phyloP scores from a whole-genome alignment of 2,113 vertebrate genomes.

The Fukomys damarensis region DNA sequence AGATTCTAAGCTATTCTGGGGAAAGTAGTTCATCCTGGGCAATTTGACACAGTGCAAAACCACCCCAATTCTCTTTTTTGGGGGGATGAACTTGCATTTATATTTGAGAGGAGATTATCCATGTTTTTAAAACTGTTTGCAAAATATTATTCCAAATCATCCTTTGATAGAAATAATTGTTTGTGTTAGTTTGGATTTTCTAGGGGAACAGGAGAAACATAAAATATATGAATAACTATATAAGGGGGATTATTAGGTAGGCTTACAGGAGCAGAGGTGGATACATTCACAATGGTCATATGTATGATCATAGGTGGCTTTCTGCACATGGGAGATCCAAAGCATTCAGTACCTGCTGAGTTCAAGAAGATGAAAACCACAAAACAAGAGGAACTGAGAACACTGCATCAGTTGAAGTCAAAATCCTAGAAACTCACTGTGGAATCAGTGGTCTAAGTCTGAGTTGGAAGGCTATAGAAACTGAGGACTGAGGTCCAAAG shows the following conservation, averaged over 20 bases:
- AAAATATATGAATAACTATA: not conserved
- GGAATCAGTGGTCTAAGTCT: not conserved
- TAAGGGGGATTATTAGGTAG: not conserved
- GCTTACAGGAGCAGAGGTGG: not conserved
- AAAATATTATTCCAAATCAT: not conserved
- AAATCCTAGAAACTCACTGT: not conserved
- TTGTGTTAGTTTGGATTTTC: not conserved
- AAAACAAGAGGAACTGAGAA: not conserved
- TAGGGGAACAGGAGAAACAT: not conserved
- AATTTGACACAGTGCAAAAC: not conserved
- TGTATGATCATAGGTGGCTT: not conserved
- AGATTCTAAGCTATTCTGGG: not conserved
- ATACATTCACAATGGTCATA: not conserved
- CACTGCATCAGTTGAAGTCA: not conserved
- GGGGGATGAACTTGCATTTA: not conserved
- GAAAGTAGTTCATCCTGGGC: not conserved
- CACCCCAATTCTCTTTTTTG: not conserved
- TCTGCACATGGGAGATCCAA: not conserved
- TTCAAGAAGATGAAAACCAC: not conserved
- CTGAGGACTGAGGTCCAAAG: not conserved
- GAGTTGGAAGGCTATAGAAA: not conserved
- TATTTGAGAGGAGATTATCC: not conserved
- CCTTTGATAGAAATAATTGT: not conserved
- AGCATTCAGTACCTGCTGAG: not conserved
- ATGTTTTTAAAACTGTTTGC: not conserved